Evolutionary conservation across 2,113 vertebrate genomes (phyloP).

Genomic region (Trochalopteron elliotii): DNA sequence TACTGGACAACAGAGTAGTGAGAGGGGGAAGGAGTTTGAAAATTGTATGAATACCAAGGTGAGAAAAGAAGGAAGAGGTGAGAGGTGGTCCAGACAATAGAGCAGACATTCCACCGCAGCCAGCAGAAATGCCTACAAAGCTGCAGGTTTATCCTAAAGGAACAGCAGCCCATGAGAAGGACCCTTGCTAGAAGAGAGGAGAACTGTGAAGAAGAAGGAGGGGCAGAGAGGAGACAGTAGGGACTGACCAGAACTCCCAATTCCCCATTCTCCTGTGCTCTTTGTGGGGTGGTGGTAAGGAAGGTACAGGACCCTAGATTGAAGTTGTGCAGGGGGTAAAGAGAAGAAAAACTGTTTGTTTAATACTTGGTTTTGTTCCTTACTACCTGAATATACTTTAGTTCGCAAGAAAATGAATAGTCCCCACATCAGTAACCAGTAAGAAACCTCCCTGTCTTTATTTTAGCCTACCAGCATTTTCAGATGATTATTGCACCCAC

Average conservation of each 20-base stretch:
- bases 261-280: no score
- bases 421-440: neutral
- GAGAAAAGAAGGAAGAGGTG: neutral
- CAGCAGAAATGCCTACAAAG: neutral
- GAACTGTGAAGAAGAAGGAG: neutral
- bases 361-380: neutral
- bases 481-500: neutral
- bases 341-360: neutral
- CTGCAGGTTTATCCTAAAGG: neutral
- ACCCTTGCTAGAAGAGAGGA: neutral
- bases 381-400: neutral
- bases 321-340: neutral
- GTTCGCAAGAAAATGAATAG: neutral
- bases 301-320: neutral
- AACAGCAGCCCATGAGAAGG: neutral
- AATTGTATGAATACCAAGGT: neutral
- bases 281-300: accelerated
- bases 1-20: neutral
- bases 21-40: neutral
- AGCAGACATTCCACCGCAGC: neutral
- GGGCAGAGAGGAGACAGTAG: accelerated
- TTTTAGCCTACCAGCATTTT: neutral
- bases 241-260: neutral
- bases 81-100: neutral
- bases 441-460: neutral